These are phyloP conservation scores for Diachasma alloeum DNA, from an alignment of 1,140 invertebrate genomes.

Conservation along the genomic window DNA sequence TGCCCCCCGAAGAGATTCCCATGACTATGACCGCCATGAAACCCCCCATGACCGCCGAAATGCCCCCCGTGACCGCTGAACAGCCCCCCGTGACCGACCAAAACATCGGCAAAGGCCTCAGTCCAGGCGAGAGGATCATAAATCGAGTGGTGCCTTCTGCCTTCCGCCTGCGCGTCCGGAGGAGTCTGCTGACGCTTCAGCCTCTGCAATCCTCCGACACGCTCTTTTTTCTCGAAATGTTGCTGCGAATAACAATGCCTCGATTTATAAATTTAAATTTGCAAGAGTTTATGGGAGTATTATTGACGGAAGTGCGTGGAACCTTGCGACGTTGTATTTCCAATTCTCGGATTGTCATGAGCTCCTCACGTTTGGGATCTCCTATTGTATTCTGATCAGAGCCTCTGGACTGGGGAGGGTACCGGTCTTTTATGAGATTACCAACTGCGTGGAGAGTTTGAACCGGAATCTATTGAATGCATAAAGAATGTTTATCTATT, in stretches of 20 bases:
- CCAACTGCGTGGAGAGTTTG: conserved; percentile 21
- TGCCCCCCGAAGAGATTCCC: conserved; percentile 19
- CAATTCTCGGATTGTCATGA: not conserved
- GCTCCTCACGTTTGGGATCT: not conserved
- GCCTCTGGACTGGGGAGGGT: not conserved
- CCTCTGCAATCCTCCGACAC: not conserved
- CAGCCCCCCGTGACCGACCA: conserved; percentile 16
- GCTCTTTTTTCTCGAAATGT: not conserved
- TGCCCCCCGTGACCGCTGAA: conserved; percentile 1
- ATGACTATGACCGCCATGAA: conserved; percentile 21
- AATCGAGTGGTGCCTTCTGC: not conserved
- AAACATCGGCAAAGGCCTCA: not conserved
- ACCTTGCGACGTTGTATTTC: not conserved
- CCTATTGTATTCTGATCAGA: not conserved
- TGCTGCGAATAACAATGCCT: not conserved
- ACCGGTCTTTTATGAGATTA: conserved; percentile 6
- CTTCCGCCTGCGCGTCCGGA: not conserved
- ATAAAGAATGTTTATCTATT: too few species aligned
- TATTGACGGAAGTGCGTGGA: not conserved
- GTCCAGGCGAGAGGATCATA: not conserved
- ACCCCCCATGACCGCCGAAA: conserved; percentile 19
- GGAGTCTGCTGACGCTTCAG: not conserved
- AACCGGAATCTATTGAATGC: conserved; percentile 16
- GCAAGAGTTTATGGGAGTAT: too few species aligned
- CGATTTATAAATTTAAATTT: not conserved